Conservation (phyloP, 1,140 invertebrate genomes). For the Drosophila nebulosa region DNA sequence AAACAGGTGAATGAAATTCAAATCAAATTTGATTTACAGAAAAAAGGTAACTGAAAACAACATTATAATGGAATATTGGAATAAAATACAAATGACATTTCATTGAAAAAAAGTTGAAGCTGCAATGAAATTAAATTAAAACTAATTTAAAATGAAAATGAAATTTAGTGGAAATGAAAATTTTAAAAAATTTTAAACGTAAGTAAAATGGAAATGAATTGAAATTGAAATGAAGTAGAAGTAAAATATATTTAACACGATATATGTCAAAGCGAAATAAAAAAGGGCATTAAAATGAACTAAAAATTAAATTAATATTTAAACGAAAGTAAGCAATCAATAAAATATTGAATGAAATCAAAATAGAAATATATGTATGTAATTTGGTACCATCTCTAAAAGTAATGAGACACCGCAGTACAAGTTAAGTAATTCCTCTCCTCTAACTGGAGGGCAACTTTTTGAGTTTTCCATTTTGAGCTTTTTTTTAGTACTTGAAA, state of each 20-base stretch:
- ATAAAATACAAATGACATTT: neutral
- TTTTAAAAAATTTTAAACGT: neutral
- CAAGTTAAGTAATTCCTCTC: neutral
- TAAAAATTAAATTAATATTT: no score
- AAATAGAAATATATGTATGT: neutral
- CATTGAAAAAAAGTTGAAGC: neutral
- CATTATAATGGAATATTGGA: no score
- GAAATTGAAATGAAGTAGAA: neutral
- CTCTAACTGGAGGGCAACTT: neutral
- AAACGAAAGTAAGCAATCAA: no score
- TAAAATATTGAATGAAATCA: no score
- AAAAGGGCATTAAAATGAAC: no score
- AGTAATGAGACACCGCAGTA: neutral
- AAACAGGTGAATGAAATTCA: neutral
- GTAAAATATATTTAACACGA: no score
- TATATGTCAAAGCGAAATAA: no score
- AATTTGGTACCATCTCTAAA: neutral
- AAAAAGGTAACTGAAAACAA: no score
- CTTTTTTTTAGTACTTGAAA: constrained; percentile 72
- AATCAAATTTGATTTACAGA: no score
- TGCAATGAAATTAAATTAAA: neutral
- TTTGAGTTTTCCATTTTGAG: neutral
- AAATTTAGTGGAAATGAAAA: neutral
- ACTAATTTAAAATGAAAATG: neutral
- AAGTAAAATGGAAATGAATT: neutral